These are phyloP conservation scores for Rapana venosa DNA, from an alignment of 2,888 invertebrate species.

Conservation along the genomic window DNA sequence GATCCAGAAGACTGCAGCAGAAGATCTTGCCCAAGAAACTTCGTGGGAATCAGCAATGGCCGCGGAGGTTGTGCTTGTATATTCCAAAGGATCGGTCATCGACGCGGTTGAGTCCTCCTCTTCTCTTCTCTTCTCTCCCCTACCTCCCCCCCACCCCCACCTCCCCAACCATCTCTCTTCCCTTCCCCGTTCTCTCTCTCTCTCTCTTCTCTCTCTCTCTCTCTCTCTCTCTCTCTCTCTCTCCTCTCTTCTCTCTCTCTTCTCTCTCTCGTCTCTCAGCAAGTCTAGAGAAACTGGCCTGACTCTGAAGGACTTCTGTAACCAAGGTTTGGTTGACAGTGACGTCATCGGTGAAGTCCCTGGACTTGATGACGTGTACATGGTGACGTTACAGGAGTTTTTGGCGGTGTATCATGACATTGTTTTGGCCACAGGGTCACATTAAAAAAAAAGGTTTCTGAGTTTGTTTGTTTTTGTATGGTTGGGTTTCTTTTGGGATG, in stretches of 20 bases:
- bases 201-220: not conserved
- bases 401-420: no score
- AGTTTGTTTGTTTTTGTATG: no score
- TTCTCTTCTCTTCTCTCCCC: not conserved
- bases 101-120: not conserved
- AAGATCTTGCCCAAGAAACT: slow-evolving; percentile 16
- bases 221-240: not conserved
- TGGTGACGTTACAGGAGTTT: no score
- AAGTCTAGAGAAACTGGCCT: no score
- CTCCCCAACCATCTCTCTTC: not conserved
- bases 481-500: no score
- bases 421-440: no score
- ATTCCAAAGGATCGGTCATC: not conserved
- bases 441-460: no score
- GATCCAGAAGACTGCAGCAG: not conserved
- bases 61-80: not conserved
- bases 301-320: no score
- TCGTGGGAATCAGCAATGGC: not conserved
- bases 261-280: not conserved
- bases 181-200: not conserved
- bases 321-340: no score
- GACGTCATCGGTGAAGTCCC: no score
- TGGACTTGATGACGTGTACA: no score
- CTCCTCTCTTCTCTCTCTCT: not conserved
- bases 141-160: not conserved